Conservation (phyloP, 2,797 vertebrate genomes). For the Gymnodraco acuticeps region DNA sequence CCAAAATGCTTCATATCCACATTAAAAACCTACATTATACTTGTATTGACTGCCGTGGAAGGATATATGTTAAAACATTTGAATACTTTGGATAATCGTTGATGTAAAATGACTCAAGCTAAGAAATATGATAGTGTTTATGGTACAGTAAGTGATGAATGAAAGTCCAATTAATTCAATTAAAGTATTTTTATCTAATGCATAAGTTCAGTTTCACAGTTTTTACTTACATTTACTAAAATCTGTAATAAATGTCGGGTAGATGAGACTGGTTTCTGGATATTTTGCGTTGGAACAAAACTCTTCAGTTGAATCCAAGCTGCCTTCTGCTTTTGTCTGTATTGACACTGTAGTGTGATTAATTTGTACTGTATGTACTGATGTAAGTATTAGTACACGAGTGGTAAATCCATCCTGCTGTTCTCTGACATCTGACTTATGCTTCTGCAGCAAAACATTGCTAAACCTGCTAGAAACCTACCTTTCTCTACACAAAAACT, state of each 20-base stretch:
- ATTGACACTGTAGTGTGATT: conserved; percentile 41
- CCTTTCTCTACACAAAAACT: neutral
- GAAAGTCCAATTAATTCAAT: neutral
- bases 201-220: neutral
- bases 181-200: neutral
- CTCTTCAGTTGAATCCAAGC: conserved; percentile 24
- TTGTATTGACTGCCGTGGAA: neutral
- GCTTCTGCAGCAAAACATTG: conserved; percentile 16
- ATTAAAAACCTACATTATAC: neutral
- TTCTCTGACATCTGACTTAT: conserved; percentile 28
- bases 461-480: too few relatives aligned
- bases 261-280: conserved; percentile 14
- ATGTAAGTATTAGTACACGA: conserved; percentile 19
- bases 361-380: conserved; percentile 43
- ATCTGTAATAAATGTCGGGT: neutral
- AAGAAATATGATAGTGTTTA: neutral
- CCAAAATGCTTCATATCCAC: conserved; percentile 28
- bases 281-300: conserved; percentile 41
- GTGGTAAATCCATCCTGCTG: conserved; percentile 4
- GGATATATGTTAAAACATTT: neutral
- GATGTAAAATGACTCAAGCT: too few relatives aligned
- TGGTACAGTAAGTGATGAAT: conserved; percentile 31
- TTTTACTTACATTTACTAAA: neutral
- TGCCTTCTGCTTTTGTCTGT: conserved; percentile 49
- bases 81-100: neutral